Conservation (phyloP, 2,797 vertebrate species). For the Lateolabrax maculatus region DNA sequence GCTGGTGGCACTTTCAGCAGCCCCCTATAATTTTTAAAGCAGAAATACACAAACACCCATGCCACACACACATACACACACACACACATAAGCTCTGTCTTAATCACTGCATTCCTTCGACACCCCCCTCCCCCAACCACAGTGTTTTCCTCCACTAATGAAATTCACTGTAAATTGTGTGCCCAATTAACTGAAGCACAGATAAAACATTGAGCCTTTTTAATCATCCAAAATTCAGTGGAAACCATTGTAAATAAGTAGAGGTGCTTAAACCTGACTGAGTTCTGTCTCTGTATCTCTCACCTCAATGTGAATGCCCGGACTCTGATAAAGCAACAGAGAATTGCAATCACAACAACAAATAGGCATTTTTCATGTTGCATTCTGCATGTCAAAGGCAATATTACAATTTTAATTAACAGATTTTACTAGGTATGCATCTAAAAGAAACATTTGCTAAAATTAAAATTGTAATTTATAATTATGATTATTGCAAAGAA, state of each 20-base stretch:
- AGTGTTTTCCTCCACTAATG: conserved; percentile 69
- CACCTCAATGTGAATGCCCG: conserved; percentile 28
- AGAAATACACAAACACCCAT: conserved; percentile 39
- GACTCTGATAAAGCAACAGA: conserved; percentile 27
- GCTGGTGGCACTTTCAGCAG: conserved; percentile 65
- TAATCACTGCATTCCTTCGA: conserved; percentile 55
- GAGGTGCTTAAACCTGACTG: conserved; percentile 45
- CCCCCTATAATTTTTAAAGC: conserved; percentile 58
- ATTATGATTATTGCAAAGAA: conserved; percentile 53
- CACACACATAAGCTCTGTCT: conserved; percentile 22
- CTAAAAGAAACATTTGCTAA: conserved; percentile 56
- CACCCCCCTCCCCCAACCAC: neutral
- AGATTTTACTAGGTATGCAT: conserved; percentile 59
- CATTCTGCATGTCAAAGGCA: conserved; percentile 46
- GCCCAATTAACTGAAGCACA: conserved; percentile 80
- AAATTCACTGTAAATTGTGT: conserved; percentile 80
- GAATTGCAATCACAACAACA: conserved; percentile 52
- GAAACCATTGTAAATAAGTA: conserved; percentile 67
- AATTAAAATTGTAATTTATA: conserved; percentile 60
- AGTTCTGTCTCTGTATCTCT: conserved; percentile 16
- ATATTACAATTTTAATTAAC: conserved; percentile 76
- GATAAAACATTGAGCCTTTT: conserved; percentile 71
- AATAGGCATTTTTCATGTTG: conserved; percentile 62
- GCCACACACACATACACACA: conserved; percentile 12
- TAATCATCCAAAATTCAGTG: conserved; percentile 71